Conservation (phyloP, 2,888 invertebrate genomes). For the Agriopis marginaria region DNA sequence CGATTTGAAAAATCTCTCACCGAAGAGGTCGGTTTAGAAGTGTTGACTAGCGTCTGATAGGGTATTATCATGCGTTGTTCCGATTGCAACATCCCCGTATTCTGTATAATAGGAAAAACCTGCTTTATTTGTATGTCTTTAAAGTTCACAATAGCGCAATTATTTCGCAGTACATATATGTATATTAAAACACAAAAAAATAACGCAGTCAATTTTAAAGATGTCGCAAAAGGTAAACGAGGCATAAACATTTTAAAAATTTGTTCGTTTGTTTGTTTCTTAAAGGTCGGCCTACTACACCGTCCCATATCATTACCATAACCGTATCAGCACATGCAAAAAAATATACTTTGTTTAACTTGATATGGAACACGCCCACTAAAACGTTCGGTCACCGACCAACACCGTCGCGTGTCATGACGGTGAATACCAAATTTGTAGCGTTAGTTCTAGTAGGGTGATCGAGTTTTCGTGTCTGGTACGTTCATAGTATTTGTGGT, state of each 20-base stretch:
- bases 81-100: constrained; percentile 81
- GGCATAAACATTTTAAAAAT: background rate
- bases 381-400: too few species aligned
- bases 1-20: constrained; percentile 17
- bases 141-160: constrained; percentile 11
- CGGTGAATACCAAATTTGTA: too few species aligned
- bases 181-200: background rate
- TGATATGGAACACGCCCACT: too few species aligned
- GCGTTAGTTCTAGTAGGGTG: too few species aligned
- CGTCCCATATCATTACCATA: too few species aligned
- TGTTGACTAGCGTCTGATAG: constrained; percentile 77
- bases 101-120: constrained; percentile 59
- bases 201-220: background rate
- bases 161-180: background rate
- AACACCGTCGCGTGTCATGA: too few species aligned
- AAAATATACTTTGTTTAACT: too few species aligned
- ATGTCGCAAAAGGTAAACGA: background rate
- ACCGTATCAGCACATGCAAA: too few species aligned
- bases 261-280: too few species aligned
- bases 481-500: too few species aligned
- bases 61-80: constrained; percentile 79
- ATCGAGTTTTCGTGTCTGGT: too few species aligned
- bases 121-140: constrained; percentile 33
- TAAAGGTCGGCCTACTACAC: too few species aligned
- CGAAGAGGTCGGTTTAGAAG: constrained; percentile 66